These are phyloP conservation scores for Sebastes diploproa DNA, from an alignment of 2,797 vertebrate species.

Conservation along the genomic window DNA sequence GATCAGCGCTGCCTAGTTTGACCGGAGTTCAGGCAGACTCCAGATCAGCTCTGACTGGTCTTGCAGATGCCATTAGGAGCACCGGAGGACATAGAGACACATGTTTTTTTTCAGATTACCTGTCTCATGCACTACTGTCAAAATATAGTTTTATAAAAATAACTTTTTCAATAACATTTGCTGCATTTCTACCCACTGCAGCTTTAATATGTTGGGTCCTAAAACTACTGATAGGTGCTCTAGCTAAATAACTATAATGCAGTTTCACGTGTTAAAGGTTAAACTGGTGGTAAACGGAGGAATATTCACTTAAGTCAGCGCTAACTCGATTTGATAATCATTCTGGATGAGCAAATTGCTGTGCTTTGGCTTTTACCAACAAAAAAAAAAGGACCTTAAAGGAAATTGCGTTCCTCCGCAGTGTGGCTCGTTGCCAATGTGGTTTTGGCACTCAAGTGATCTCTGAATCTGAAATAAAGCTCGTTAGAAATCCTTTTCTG, in stretches of 20 bases:
- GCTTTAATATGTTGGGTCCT: not conserved
- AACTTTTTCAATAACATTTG: too few relatives aligned
- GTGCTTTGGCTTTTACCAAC: slow-evolving; percentile 7
- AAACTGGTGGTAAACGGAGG: slow-evolving; percentile 3
- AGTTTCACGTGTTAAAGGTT: slow-evolving; percentile 12
- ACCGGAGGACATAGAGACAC: too few relatives aligned
- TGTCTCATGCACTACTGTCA: too few relatives aligned
- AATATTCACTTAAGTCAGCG: slow-evolving; percentile 23
- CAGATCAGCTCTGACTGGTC: too few relatives aligned
- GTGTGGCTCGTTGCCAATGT: not conserved
- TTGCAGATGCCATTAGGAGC: too few relatives aligned
- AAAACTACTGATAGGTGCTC: not conserved
- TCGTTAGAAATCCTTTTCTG: not conserved
- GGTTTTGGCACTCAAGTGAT: not conserved
- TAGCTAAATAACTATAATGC: not conserved
- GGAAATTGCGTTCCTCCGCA: not conserved
- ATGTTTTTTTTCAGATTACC: too few relatives aligned
- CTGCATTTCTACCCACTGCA: too few relatives aligned
- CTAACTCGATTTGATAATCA: slow-evolving; percentile 55
- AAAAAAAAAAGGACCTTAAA: not conserved
- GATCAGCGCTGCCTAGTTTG: too few relatives aligned
- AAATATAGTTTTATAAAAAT: too few relatives aligned
- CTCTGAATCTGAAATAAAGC: not conserved
- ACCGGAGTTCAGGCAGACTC: too few relatives aligned
- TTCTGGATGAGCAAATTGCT: slow-evolving; percentile 26